Conservation (phyloP, 2,888 invertebrate genomes). For the Megalurothrips usitatus region DNA sequence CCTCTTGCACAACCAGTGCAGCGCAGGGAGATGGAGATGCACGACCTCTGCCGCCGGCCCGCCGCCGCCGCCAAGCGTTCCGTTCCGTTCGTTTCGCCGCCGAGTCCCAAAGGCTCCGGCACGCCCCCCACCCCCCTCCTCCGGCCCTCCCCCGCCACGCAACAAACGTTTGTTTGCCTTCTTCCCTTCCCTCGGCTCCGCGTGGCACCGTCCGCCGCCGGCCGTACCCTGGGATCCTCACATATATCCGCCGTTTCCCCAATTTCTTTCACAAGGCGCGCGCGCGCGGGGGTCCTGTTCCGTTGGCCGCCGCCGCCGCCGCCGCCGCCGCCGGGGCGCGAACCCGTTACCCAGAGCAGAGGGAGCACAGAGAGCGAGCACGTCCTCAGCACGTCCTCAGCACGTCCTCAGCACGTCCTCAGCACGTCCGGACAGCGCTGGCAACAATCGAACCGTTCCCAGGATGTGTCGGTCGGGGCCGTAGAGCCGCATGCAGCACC, state of each 20-base stretch:
- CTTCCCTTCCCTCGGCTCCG: no score
- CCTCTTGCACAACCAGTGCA: background rate
- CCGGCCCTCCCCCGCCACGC: no score
- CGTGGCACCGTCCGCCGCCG: no score
- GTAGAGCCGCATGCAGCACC: background rate
- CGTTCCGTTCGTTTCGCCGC: no score
- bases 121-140: no score
- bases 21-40: no score
- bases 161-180: no score
- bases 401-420: background rate
- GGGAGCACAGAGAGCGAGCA: background rate
- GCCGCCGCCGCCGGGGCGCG: background rate
- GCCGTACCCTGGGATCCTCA: background rate
- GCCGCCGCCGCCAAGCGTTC: no score
- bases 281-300: background rate
- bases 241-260: background rate
- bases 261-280: background rate
- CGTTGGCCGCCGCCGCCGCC: background rate
- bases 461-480: conserved; percentile 15
- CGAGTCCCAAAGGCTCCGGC: no score
- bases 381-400: background rate
- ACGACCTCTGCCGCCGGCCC: no score
- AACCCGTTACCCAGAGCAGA: background rate
- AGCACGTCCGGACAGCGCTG: background rate
- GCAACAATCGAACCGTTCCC: conserved; percentile 21